phyloP scores from a whole-genome alignment of 2,797 vertebrate genomes.

The Champsocephalus gunnari region DNA sequence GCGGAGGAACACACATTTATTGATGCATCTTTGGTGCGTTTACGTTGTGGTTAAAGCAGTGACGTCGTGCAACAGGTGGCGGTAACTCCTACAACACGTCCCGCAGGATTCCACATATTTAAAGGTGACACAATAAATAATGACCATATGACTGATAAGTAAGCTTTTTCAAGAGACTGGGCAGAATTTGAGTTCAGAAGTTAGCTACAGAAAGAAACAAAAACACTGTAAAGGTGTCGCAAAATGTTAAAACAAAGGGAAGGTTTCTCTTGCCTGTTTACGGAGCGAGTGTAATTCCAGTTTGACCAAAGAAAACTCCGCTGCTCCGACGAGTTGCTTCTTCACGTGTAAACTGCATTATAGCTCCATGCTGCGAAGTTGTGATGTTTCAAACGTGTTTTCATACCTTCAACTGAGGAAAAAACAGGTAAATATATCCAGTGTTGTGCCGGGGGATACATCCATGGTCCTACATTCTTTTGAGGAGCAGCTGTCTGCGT shows the following conservation, averaged over 20 bases:
- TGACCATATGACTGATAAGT: too few relatives aligned
- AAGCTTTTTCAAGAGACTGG: background rate
- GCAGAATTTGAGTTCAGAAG: background rate
- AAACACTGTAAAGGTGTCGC: too few relatives aligned
- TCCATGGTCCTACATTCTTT: conserved; percentile 35
- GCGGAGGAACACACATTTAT: too few relatives aligned
- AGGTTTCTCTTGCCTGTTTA: conserved; percentile 39
- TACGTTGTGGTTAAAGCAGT: background rate
- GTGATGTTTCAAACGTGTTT: background rate
- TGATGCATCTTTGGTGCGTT: background rate
- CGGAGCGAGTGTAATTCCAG: background rate
- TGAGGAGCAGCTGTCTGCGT: background rate
- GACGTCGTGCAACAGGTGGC: conserved; percentile 58
- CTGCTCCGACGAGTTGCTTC: conserved; percentile 4
- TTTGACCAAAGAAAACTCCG: conserved; percentile 25
- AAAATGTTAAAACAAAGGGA: conserved; percentile 40
- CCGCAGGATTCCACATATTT: conserved; percentile 16
- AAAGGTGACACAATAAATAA: background rate
- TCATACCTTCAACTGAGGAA: background rate
- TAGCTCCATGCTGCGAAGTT: background rate
- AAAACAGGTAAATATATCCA: background rate
- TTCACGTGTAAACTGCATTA: conserved; percentile 1
- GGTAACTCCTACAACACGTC: conserved; percentile 28
- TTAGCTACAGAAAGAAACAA: background rate
- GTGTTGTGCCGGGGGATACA: background rate